A percentile compares a stretch with the other conserved stretches of the same genome.
These are phyloP conservation scores for Rhynchonema sp. DNA, from an alignment of 2,888 invertebrate species.

Conservation along the genomic window DNA sequence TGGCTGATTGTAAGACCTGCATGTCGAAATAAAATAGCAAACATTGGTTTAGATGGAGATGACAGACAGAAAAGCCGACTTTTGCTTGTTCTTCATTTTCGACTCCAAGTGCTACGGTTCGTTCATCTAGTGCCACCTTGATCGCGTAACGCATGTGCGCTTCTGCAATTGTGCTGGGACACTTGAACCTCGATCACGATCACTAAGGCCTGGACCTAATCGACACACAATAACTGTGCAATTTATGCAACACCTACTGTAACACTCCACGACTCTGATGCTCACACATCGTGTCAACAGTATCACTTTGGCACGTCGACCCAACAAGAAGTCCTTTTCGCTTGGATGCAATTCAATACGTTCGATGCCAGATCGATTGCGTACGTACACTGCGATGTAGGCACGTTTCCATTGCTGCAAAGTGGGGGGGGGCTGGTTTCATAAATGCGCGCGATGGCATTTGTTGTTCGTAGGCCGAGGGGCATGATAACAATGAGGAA, in stretches of 20 bases:
- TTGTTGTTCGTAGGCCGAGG: too few species aligned
- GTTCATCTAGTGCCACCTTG: not conserved
- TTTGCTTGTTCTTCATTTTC: not conserved
- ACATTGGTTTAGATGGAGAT: not conserved
- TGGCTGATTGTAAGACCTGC: not conserved
- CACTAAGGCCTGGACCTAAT: too few species aligned
- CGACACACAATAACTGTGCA: too few species aligned
- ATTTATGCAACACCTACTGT: too few species aligned
- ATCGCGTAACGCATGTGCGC: not conserved
- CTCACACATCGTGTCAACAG: not conserved
- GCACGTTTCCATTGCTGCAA: not conserved
- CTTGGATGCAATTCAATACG: not conserved
- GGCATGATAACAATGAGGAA: too few species aligned
- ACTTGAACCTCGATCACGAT: too few species aligned
- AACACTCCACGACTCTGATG: not conserved
- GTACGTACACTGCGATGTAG: not conserved
- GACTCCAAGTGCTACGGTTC: not conserved
- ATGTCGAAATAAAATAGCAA: not conserved
- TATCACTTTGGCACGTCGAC: not conserved
- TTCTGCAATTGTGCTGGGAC: not conserved
- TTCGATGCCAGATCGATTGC: not conserved
- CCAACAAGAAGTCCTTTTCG: not conserved
- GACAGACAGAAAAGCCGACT: not conserved
- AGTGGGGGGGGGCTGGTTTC: too few species aligned
- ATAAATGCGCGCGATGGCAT: too few species aligned